These are phyloP conservation scores for Rhinogobio ventralis DNA, from an alignment of 2,797 vertebrate species.

Conservation along the genomic window DNA sequence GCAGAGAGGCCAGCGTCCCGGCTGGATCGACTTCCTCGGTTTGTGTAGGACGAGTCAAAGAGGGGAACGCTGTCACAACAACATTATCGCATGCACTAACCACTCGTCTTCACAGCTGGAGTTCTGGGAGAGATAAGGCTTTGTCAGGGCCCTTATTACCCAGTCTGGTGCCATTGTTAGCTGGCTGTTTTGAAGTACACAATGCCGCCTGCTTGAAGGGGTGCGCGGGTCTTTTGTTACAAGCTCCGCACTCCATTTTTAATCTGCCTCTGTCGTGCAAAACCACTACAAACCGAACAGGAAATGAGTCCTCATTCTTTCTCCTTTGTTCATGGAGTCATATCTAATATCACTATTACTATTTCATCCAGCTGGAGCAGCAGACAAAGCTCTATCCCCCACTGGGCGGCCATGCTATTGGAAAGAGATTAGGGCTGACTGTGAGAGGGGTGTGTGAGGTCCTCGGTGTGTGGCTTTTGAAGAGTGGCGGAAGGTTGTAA, in stretches of 20 bases:
- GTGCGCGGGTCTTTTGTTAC: slow-evolving; percentile 38
- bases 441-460: slow-evolving; percentile 26
- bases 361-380: slow-evolving; percentile 41
- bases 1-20: slow-evolving; percentile 68
- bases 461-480: slow-evolving; percentile 33
- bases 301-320: slow-evolving; percentile 51
- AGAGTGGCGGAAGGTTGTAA: slow-evolving; percentile 1
- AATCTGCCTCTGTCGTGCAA: slow-evolving; percentile 27
- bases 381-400: slow-evolving; percentile 21
- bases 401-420: slow-evolving; percentile 19
- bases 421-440: slow-evolving; percentile 41
- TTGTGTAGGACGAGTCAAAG: slow-evolving; percentile 23
- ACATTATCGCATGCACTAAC: slow-evolving; percentile 18
- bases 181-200: slow-evolving; percentile 32
- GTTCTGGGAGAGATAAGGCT: slow-evolving; percentile 42
- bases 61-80: slow-evolving; percentile 41
- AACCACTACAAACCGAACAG: slow-evolving; percentile 48
- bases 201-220: slow-evolving; percentile 38
- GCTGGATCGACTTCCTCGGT: slow-evolving; percentile 19
- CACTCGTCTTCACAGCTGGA: slow-evolving; percentile 39
- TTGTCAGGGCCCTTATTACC: slow-evolving; percentile 48
- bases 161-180: slow-evolving; percentile 30
- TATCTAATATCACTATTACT: slow-evolving; percentile 54
- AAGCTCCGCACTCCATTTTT: slow-evolving; percentile 44
- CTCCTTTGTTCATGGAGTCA: slow-evolving; percentile 53